These are phyloP conservation scores for Ariopsis seemanni DNA, from an alignment of 2,113 vertebrate genomes.

Conservation along the genomic window DNA sequence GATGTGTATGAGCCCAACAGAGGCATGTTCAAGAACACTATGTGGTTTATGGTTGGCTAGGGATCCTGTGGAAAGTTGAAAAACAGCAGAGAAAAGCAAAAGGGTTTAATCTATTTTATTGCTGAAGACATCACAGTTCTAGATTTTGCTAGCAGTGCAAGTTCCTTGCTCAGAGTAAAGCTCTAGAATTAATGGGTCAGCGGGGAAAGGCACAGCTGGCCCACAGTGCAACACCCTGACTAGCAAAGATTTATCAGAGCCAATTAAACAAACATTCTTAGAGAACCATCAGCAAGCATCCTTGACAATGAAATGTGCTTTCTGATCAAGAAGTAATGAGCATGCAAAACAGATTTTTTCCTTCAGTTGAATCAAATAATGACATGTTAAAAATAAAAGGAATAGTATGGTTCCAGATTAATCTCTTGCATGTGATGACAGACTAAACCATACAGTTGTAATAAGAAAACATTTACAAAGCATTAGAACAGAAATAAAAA, in stretches of 20 bases:
- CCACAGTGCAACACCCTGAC: slow-evolving; percentile 61
- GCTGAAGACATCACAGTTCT: slow-evolving; percentile 56
- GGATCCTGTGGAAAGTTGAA: slow-evolving; percentile 17
- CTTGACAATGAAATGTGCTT: background rate
- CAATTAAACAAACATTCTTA: slow-evolving; percentile 61
- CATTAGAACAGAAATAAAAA: background rate
- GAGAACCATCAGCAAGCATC: slow-evolving; percentile 59
- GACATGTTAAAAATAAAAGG: background rate
- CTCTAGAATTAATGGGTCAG: slow-evolving; percentile 67
- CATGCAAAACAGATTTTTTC: background rate
- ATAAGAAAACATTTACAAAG: background rate
- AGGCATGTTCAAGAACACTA: background rate
- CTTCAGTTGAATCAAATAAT: background rate
- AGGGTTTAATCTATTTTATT: slow-evolving; percentile 45
- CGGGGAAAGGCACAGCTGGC: slow-evolving; percentile 60
- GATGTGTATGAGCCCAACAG: background rate
- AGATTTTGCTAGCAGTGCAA: slow-evolving; percentile 58
- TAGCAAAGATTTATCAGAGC: slow-evolving; percentile 55
- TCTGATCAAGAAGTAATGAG: background rate
- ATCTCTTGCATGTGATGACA: background rate
- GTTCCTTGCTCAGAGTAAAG: slow-evolving; percentile 50
- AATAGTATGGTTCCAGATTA: background rate
- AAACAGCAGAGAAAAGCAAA: slow-evolving; percentile 41
- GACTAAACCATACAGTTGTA: background rate
- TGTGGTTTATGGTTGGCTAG: slow-evolving; percentile 15